Percentiles rank a stretch among this genome's conserved stretches.
Conservation (phyloP, 2,888 invertebrate genomes). For the Argyra leucocephala region DNA sequence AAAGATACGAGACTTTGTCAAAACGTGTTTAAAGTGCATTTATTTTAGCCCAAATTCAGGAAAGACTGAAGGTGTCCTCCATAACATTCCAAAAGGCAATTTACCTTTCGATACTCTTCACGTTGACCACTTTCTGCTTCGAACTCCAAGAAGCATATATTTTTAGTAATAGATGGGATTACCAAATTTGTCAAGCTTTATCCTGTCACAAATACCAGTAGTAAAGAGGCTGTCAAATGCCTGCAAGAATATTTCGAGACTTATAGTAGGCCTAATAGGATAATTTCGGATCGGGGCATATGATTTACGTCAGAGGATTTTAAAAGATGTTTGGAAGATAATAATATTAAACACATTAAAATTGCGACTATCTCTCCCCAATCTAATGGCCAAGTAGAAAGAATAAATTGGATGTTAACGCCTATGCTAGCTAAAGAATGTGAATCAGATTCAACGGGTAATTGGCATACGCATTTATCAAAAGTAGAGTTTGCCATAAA, state of each 20-base stretch:
- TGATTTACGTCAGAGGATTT: not conserved
- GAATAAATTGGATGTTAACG: not conserved
- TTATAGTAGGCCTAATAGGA: not conserved
- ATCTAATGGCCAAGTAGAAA: not conserved
- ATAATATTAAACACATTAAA: conserved; percentile 8
- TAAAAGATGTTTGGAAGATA: not conserved
- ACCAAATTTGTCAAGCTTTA: conserved; percentile 2
- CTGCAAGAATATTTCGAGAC: not conserved
- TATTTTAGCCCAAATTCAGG: not conserved
- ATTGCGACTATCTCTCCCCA: not conserved
- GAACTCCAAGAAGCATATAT: not conserved
- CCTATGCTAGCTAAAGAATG: not conserved
- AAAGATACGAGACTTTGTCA: not conserved
- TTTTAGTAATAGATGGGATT: conserved; percentile 5
- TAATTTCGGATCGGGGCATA: not conserved
- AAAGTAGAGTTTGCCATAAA: not conserved
- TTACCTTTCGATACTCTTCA: conserved; percentile 7
- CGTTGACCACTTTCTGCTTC: not conserved
- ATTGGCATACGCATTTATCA: not conserved
- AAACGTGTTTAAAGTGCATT: not conserved
- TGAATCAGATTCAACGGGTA: not conserved
- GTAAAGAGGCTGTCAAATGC: not conserved
- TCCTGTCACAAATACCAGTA: not conserved
- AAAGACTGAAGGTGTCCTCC: not conserved
- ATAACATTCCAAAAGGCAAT: not conserved